These are phyloP conservation scores for Bursaphelenchus okinawaensis DNA, from an alignment of 2,888 invertebrate genomes.

Conservation along the genomic window DNA sequence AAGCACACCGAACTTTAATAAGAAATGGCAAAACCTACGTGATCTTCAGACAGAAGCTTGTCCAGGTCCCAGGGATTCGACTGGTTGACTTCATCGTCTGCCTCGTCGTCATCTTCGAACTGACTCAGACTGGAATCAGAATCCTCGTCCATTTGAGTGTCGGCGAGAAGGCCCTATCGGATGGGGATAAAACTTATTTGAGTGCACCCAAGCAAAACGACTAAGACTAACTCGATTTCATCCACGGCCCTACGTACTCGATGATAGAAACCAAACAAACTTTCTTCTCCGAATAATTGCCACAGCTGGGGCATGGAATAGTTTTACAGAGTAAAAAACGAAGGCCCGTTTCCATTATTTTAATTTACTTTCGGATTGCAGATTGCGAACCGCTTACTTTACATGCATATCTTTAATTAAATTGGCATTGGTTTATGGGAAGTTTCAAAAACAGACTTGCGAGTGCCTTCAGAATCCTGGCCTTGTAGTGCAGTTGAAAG, in stretches of 20 bases:
- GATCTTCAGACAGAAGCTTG: slow-evolving; percentile 44
- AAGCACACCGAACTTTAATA: background rate
- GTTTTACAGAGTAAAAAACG: background rate
- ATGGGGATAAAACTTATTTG: background rate
- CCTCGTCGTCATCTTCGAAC: slow-evolving; percentile 18
- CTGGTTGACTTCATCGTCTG: slow-evolving; percentile 25
- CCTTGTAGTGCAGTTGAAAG: too few relatives aligned
- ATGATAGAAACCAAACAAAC: slow-evolving; percentile 2
- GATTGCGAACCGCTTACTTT: background rate
- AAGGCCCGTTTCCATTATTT: background rate
- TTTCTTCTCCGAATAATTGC: slow-evolving; percentile 1
- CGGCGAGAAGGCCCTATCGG: background rate
- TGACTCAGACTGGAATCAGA: background rate
- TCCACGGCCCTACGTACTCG: background rate
- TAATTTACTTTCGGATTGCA: background rate
- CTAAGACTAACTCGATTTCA: background rate
- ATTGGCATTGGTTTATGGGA: too few relatives aligned
- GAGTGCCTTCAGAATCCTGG: too few relatives aligned
- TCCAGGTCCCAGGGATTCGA: slow-evolving; percentile 49
- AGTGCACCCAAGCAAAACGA: background rate
- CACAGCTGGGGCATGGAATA: background rate
- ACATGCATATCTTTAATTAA: background rate
- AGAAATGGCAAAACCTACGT: slow-evolving; percentile 24
- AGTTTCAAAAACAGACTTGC: too few relatives aligned
- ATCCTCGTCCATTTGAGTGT: background rate